Percentiles rank a stretch among this genome's conserved stretches.
Conservation (phyloP, 2,888 invertebrate genomes). For the Dorcus hopei region DNA sequence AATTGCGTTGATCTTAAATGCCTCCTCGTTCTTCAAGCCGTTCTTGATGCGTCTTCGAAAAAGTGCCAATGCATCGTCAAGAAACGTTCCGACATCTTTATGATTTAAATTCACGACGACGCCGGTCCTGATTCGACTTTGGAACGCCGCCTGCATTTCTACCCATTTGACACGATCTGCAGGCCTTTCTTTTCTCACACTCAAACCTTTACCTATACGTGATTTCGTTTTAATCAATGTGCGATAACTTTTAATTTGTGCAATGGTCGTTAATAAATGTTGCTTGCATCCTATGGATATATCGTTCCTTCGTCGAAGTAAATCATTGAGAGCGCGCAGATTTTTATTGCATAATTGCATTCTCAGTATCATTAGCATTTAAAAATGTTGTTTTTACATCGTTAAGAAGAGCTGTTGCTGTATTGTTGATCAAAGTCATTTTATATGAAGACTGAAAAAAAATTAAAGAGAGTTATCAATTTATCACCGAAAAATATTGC, state of each 20-base stretch:
- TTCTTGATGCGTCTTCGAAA: constrained; percentile 18
- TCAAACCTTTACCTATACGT: background rate
- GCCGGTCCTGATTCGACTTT: constrained; percentile 11
- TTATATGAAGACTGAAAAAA: too few relatives aligned
- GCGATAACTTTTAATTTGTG: background rate
- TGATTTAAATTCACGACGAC: constrained; percentile 9
- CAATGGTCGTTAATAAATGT: background rate
- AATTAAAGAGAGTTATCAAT: too few relatives aligned
- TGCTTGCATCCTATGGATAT: too few relatives aligned
- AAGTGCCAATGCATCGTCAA: constrained; percentile 14
- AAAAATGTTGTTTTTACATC: too few relatives aligned
- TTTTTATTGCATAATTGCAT: background rate
- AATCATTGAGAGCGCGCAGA: background rate
- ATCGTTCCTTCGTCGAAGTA: background rate
- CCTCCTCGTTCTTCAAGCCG: constrained; percentile 16
- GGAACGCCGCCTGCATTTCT: background rate
- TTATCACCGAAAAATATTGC: too few relatives aligned
- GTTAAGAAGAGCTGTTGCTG: too few relatives aligned
- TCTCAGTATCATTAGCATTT: background rate
- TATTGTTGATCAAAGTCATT: too few relatives aligned
- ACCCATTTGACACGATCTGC: background rate
- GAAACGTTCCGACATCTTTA: constrained; percentile 18
- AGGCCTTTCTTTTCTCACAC: background rate
- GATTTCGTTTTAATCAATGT: background rate
- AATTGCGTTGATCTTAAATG: constrained; percentile 22